Evolutionary conservation across 2,113 vertebrate species (phyloP), one percentile per base, ranked within the genome.

Genomic region (Arvicanthis niloticus): DNA sequence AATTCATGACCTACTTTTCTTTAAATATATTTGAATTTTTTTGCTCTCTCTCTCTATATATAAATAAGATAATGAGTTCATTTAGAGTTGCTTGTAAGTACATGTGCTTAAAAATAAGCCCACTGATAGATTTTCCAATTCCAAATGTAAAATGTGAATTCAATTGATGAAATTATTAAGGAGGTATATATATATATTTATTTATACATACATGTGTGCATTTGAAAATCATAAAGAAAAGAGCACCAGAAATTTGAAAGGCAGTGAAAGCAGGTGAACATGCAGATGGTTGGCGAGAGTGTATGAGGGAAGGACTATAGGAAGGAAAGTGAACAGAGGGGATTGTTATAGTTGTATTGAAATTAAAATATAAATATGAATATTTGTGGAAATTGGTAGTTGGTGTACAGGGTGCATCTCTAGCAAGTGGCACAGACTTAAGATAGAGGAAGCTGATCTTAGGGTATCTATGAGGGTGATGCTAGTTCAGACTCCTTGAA

Each of bases 111-210:
- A 68, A 68, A 31, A 34, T 68, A 68, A 68, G 67, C 12, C 31
- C 31, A 68, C 31, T 68, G 67, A 68, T 68, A 68, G 22, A 67
- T 68, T 34, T 68, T 68, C 29, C 29, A 68, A 34, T 68, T 26
- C 29, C 65, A 5, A 34, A 68, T 34, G 31, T 89, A 78, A 93
- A 89, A 29, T 40, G n/a, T 93, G 13, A 93, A 93, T 73, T 37
- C 22, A 93, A 73, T 40, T 58, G 31, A 95, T 94, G 31, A 95
- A 88, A 65, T 70, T 80, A n/a, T 26, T 65, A 42, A 62, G 37
- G 37, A 60, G n/a, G 6, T 26, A 82, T 82, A 40, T 26, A 40
- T 82, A 60, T 40, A 42, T 82, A 82, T 58, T 81, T 56, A n/a
- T 84, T 15, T 40, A 17, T 62, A 1, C 21, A 40, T 60, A 40